Evolutionary conservation across 2,113 vertebrate genomes (phyloP).

Genomic region (Myrmecobius fasciatus): DNA sequence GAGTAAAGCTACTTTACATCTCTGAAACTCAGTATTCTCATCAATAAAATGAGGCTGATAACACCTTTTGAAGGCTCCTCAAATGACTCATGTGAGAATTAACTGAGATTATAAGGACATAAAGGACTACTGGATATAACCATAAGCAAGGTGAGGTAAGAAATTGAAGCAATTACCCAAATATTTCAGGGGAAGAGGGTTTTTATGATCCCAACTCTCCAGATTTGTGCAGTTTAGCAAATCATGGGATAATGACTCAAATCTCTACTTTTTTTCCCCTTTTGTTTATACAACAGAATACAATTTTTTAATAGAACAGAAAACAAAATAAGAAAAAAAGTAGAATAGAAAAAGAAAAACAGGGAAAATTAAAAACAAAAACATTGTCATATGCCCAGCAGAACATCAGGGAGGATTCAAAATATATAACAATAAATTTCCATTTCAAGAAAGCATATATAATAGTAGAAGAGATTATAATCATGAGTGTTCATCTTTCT

Average conservation of each 20-base stretch:
- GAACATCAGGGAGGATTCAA: no score
- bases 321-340: no score
- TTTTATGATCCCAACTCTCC: neutral
- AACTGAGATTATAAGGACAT: neutral
- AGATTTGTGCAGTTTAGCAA: neutral
- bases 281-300: no score
- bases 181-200: neutral
- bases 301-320: no score
- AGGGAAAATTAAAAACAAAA: no score
- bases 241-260: neutral
- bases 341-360: no score
- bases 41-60: neutral
- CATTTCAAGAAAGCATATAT: no score
- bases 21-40: neutral
- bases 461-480: no score
- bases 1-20: neutral
- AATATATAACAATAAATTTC: no score
- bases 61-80: neutral
- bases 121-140: neutral
- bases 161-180: neutral
- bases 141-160: neutral
- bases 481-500: no score
- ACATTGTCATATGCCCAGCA: no score
- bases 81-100: neutral
- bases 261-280: neutral